Evolutionary conservation across 2,888 invertebrate species (phyloP), one percentile per base, ranked within the genome.

Genomic region (Azorinus chamasolen): DNA sequence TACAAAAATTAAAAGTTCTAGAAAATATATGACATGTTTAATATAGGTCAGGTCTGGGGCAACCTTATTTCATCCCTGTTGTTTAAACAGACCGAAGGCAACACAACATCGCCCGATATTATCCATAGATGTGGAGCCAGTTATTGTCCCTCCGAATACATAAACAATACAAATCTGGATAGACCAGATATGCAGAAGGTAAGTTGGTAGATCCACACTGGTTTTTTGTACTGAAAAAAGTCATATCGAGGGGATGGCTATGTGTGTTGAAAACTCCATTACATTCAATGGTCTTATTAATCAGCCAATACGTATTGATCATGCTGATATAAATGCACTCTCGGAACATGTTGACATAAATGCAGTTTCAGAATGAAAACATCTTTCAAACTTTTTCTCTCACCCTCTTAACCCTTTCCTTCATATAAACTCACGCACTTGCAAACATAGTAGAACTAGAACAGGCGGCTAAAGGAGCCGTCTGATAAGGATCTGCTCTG

Each of bases 11-110:
- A n/a, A n/a, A n/a, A n/a, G n/a, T n/a, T n/a, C n/a, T n/a, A n/a
- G n/a, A n/a, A n/a, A n/a, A n/a, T n/a, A n/a, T n/a, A n/a, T n/a
- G n/a, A n/a, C n/a, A n/a, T n/a, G n/a, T n/a, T n/a, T n/a, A n/a
- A n/a, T n/a, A 20, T 97, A 41, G 97, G 98, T 83, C 98, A 98
- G 93, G 95, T 99, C 53, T 97, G 97, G 97, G 98, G 99, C 91
- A 99, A 98, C 93, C 95, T 99, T 79, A 90, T 91, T 12, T 89
- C 91, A 1, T 89, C 88, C 0, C 24, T 69, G 8, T 64, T 89
- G 8, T 85, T 89, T 54, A 79, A 77, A 20, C 59, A 64, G 22
- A 45, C 73, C 10, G 68, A 46, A 1, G 45, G 78, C 6, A 46
- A 45, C 1, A 64, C 24, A 3, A 51, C 62, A 2, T 18, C 48